Evolutionary conservation across 2,888 invertebrate species (phyloP), one percentile per base, ranked within the genome.

Genomic region (Monochamus alternatus): DNA sequence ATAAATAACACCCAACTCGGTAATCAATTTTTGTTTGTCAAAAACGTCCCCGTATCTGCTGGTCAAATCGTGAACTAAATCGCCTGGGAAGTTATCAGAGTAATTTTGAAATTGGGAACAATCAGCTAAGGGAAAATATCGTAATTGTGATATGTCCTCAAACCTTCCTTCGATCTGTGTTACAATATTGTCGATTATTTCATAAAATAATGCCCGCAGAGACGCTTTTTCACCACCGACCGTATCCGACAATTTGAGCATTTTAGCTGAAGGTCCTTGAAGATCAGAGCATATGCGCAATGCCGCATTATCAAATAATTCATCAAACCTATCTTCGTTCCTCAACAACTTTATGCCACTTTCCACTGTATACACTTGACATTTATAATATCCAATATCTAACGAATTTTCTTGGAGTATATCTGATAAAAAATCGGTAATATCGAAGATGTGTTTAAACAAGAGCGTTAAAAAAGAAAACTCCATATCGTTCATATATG

Each of bases 21-120:
- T 70, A 43, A 43, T 44, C 44, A 70, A 70, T 70, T 44, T 70
- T 32, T 70, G 58, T 60, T 60, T 70, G 30, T 70, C 58, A 43
- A 70, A 70, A 43, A 59, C 4, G 22, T 70, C 60, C 60, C n/a
- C 38, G 31, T 60, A 70, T n/a, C 1, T n/a, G 30, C 30, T 69
- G 8, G 47, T 60, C 31, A 60, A 62, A 60, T 59, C 22, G 7
- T 12, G 12, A 14, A 70, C 44, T 70, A 60, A 70, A 70, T 70
- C 30, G n/a, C 3, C 32, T 70, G 70, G 70, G 43, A 60, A 60
- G 22, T 38, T 43, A 38, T 70, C 22, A 60, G 14, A 10, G 60
- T 60, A 60, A 22, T 60, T 9, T 60, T 22, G 9, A 22, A 14
- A 60, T 14, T 60, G 12, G 5, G 30, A 60, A 22, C 14, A 4